phyloP scores from a whole-genome alignment of 1,140 invertebrate genomes.

The Aporrectodea caliginosa region DNA sequence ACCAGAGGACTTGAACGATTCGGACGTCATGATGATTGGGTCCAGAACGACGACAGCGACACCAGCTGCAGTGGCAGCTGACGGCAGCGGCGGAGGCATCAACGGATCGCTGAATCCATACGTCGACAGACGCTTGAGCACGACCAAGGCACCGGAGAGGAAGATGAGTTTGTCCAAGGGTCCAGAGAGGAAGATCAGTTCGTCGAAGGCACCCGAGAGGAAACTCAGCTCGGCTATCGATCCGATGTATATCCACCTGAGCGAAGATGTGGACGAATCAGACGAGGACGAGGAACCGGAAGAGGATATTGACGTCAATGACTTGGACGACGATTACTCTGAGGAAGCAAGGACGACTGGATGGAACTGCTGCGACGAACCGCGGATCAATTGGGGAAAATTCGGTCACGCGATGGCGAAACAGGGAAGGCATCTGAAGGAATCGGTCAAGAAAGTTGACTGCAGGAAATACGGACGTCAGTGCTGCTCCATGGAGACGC shows the following conservation, averaged over 20 bases:
- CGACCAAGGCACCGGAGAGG: background rate
- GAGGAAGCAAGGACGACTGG: background rate
- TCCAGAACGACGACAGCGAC: no score
- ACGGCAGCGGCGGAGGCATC: no score
- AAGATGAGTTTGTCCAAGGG: conserved; percentile 10
- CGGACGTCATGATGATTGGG: no score
- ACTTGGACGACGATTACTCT: background rate
- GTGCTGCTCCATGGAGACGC: conserved; percentile 22
- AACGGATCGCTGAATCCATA: no score
- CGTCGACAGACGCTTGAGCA: background rate
- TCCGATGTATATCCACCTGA: background rate
- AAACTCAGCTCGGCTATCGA: background rate
- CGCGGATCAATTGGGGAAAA: background rate
- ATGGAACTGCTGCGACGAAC: conserved; percentile 13
- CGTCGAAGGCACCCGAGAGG: conserved; percentile 1
- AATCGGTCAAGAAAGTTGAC: conserved; percentile 4
- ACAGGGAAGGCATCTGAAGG: conserved; percentile 12
- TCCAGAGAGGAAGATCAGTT: conserved; percentile 18
- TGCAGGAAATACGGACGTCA: background rate
- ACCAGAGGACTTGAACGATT: no score
- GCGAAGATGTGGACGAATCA: background rate
- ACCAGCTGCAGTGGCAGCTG: no score
- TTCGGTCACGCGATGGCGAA: background rate
- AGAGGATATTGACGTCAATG: conserved; percentile 6
- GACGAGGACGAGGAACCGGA: conserved; percentile 12